Percentiles rank a stretch among this genome's conserved stretches.
phyloP scores from a whole-genome alignment of 2,113 vertebrate species.

The Siphamia tubifer region DNA sequence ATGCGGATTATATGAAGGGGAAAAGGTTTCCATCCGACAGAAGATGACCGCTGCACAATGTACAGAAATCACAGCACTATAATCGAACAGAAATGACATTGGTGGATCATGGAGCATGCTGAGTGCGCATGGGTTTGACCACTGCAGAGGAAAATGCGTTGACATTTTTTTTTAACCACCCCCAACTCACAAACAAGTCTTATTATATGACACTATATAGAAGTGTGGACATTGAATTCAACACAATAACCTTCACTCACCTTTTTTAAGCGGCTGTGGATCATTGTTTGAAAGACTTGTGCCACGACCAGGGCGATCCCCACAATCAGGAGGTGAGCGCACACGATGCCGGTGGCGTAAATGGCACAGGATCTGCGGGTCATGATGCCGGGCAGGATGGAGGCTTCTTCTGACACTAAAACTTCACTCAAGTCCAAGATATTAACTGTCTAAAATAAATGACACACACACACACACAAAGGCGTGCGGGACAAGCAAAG shows the following conservation, averaged over 20 bases:
- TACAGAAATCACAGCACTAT: no score
- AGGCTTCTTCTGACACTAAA: not conserved
- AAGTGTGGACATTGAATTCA: not conserved
- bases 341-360: conserved; percentile 81
- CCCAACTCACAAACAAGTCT: no score
- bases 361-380: conserved; percentile 82
- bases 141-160: conserved; percentile 19
- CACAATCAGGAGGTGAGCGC: conserved; percentile 80
- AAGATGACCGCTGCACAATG: not conserved
- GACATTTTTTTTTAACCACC: not conserved
- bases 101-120: not conserved
- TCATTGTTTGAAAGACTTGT: conserved; percentile 84
- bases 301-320: conserved; percentile 82
- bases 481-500: conserved; percentile 25
- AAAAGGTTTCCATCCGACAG: not conserved
- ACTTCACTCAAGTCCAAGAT: conserved; percentile 47
- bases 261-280: conserved; percentile 80
- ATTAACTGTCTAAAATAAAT: not conserved
- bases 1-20: not conserved
- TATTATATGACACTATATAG: no score
- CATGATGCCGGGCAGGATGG: conserved; percentile 57
- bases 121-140: conserved; percentile 16
- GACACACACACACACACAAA: not conserved
- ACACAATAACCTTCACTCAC: conserved; percentile 50
- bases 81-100: no score